Conservation (phyloP, 2,888 invertebrate genomes). For the Cantharis lateralis region DNA sequence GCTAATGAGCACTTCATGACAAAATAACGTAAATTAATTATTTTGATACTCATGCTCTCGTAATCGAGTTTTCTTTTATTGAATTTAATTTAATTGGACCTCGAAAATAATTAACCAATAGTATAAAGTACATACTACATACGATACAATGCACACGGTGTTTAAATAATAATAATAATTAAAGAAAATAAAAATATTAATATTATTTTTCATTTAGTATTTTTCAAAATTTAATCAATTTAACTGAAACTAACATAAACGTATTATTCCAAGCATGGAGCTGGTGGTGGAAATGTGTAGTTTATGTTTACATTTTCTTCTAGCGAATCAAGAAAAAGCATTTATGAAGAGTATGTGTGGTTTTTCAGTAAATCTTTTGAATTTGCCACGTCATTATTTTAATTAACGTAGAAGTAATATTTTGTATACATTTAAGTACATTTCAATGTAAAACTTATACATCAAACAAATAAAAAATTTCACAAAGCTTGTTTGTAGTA, state of each 20-base stretch:
- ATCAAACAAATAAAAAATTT: constrained; percentile 22
- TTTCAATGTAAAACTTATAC: constrained; percentile 13
- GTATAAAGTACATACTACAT: too few relatives aligned
- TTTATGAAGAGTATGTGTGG: neutral
- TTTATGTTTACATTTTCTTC: neutral
- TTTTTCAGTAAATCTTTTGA: neutral
- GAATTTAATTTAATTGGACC: neutral
- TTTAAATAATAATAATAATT: too few relatives aligned
- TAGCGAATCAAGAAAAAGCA: neutral
- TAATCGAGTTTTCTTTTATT: neutral
- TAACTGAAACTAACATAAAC: neutral
- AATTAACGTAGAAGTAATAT: neutral
- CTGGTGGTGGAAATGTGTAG: neutral
- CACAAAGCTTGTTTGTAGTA: constrained; percentile 23
- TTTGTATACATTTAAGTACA: constrained; percentile 19
- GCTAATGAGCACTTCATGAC: neutral
- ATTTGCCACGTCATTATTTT: neutral
- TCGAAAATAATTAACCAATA: too few relatives aligned
- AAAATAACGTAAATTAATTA: neutral
- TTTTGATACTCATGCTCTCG: neutral
- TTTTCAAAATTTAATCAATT: too few relatives aligned
- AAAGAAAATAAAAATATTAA: too few relatives aligned
- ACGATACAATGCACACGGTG: too few relatives aligned
- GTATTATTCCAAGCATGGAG: neutral
- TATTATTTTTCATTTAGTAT: too few relatives aligned